Base-by-base conservation (phyloP, 2,113 vertebrate genomes). In the Sander lucioperca region DNA sequence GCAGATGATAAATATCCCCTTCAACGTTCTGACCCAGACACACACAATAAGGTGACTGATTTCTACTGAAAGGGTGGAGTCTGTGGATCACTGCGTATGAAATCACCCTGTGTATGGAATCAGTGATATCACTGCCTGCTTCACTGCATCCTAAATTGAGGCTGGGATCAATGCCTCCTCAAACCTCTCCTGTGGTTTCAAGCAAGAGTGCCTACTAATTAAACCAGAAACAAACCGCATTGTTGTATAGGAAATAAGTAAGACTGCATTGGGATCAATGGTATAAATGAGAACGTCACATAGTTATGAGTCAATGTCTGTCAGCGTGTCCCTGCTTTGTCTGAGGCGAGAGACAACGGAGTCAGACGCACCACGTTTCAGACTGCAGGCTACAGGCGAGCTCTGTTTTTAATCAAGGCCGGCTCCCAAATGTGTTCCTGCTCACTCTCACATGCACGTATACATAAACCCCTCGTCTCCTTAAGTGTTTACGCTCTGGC, bases 391-490 rank as follows among this genome's bases (percentile, higher is more conserved):
- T 86, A 50, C 74, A 65, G 85, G 45, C n/a, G 4, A 80, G 81
- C 76, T 86, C 88, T 87, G 88, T 84, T 91, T 90, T 74, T 74
- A 87, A 89, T 93, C 86, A 88, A 68, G 73, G 63, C 68, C 50
- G 2, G 30, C 33, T 87, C 83, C 82, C 74, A 84, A 65, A 86
- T 30, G 62, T 69, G 56, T 63, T 75, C 45, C 88, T 25, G 77
- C 69, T 64, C 74, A 50, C 69, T 78, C 74, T 74, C 68, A 72
- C 67, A 25, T 51, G 56, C 79, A 89, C n/a, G 27, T 59, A 74
- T 23, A 58, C 47, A 83, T 74, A 82, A 89, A 87, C 69, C 86
- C 39, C 25, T 64, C 45, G 13, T 25, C 50, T n/a, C 48, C 36
- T 50, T 48, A 39, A 74, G 39, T 72, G 84, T 86, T 87, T 80